These are phyloP conservation scores for Byasa hedistus DNA, from an alignment of 2,888 invertebrate species.

Conservation along the genomic window DNA sequence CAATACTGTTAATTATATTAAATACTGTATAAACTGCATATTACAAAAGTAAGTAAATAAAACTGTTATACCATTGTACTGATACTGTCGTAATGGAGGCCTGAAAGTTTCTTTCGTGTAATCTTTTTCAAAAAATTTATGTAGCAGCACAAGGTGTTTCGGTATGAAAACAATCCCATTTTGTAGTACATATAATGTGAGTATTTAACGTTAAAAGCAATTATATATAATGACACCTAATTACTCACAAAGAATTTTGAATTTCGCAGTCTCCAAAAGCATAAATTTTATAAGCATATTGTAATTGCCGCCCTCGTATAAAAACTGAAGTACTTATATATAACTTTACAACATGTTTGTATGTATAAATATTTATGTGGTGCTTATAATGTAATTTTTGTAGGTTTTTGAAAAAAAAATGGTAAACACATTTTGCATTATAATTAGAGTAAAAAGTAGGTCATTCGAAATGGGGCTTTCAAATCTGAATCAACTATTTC, in stretches of 20 bases:
- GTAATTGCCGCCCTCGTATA: slow-evolving; percentile 14
- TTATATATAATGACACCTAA: slow-evolving; percentile 28
- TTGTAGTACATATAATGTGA: slow-evolving; percentile 2
- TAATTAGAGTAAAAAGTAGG: background rate
- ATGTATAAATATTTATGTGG: too few relatives aligned
- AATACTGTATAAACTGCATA: too few relatives aligned
- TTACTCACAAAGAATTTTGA: slow-evolving; percentile 24
- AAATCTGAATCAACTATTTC: slow-evolving; percentile 13
- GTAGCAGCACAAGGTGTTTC: slow-evolving; percentile 18
- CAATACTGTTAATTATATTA: too few relatives aligned
- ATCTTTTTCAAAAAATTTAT: background rate
- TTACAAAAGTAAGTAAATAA: too few relatives aligned
- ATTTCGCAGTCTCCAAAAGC: slow-evolving; percentile 21
- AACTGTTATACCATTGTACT: too few relatives aligned
- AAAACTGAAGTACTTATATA: too few relatives aligned
- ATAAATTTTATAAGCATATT: slow-evolving; percentile 17
- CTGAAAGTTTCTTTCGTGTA: background rate
- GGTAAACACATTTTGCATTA: too few relatives aligned
- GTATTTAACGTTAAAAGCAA: slow-evolving; percentile 21
- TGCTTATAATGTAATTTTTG: too few relatives aligned
- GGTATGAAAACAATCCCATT: slow-evolving; percentile 19
- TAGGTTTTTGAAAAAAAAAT: too few relatives aligned
- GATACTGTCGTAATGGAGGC: background rate
- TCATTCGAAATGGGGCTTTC: slow-evolving; percentile 10
- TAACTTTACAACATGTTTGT: too few relatives aligned